Base-by-base conservation (phyloP, 2,113 vertebrate genomes). In the Lampris incognitus region DNA sequence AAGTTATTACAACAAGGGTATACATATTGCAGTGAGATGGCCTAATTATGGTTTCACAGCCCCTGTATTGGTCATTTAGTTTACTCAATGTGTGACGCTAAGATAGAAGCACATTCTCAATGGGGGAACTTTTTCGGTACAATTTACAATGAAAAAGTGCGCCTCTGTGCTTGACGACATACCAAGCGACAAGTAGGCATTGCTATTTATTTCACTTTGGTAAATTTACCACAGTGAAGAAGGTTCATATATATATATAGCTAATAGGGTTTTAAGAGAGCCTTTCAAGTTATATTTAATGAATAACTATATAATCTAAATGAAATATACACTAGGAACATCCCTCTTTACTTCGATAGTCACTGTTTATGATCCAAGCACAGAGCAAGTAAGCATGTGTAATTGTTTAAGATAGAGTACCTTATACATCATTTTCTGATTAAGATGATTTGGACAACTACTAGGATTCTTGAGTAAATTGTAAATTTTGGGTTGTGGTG, bases 1-100 rank as follows among this genome's bases (percentile, higher is more conserved):
- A 91, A 90, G 84, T 92, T 88, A 91, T 92, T 93, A 92, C 91
- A 94, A 92, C 82, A 84, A 83, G 89, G 87, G 84, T 66, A 68
- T 65, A 69, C 50, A 89, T 92, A 90, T 88, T 90, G 88, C 89
- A 92, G 88, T 76, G 84, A 82, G 74, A 77, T 86, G 84, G 88
- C 88, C 90, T 68, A 81, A 87, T 90, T 83, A 64, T 67, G 66
- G 66, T 84, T 85, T 72, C 74, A 79, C 84, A 76, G 73, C 59
- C 51, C 79, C 36, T 49, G 56, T 55, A 88, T 85, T 88, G 88
- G 85, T 87, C 79, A 82, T 81, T 82, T 56, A 82, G 78, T 85
- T 85, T 72, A 81, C 79, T 75, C 56, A 4, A 42, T 46, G 55
- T 55, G 0, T 72, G 58, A 50, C 69, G 2, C 68, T 55, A 76